Conservation (phyloP, 92 coral and sea anemone genomes). For the Palythoa grandis region DNA sequence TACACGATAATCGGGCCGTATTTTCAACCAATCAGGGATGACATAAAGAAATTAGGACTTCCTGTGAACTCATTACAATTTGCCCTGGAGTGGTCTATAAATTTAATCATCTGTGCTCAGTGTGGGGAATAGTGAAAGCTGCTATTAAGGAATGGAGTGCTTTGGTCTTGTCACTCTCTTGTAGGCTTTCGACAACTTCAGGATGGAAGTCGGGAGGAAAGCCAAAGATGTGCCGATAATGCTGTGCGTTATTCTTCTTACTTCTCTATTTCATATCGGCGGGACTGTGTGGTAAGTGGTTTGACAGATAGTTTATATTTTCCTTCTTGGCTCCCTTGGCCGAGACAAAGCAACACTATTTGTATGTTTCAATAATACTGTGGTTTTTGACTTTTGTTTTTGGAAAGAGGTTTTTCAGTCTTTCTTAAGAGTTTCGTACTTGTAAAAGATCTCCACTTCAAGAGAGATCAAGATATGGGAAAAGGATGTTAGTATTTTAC, state of each 20-base stretch:
- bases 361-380: not conserved
- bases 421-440: not conserved
- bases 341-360: not conserved
- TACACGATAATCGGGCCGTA: conserved; percentile 51
- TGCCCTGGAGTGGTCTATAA: conserved; percentile 38
- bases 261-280: conserved; percentile 83
- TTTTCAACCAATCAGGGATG: conserved; percentile 73
- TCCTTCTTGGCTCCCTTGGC: conserved; percentile 19
- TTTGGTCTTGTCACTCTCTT: conserved; percentile 45
- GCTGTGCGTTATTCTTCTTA: conserved; percentile 57
- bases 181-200: conserved; percentile 65
- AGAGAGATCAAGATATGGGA: not conserved
- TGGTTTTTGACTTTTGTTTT: conserved; percentile 17
- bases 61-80: conserved; percentile 30
- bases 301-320: conserved; percentile 23
- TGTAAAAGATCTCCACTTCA: not conserved
- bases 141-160: conserved; percentile 44
- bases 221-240: conserved; percentile 69
- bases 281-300: conserved; percentile 77
- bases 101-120: conserved; percentile 37
- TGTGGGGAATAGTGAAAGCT: conserved; percentile 53
- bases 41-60: conserved; percentile 52
- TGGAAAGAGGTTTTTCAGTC: not conserved
- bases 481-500: not conserved
- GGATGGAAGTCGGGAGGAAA: conserved; percentile 67